A percentile compares a stretch with the other conserved stretches of the same genome.
These are phyloP conservation scores for Bacillus rossius DNA, from an alignment of 1,140 invertebrate species.

Conservation along the genomic window DNA sequence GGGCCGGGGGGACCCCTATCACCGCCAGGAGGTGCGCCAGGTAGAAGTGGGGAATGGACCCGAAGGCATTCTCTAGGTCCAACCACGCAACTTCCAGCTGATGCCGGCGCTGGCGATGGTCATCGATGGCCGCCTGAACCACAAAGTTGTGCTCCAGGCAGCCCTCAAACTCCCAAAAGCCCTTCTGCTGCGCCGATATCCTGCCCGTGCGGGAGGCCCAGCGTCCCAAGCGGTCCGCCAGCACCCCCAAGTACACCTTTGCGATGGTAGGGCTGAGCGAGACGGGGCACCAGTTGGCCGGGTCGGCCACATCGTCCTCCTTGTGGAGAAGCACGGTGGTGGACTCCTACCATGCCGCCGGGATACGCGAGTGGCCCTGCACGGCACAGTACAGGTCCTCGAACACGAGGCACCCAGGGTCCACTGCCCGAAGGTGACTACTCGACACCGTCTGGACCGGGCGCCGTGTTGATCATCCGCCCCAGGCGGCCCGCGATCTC, in stretches of 20 bases:
- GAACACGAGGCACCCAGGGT: not conserved
- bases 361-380: not conserved
- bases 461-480: slow-evolving; percentile 4
- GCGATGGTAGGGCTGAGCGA: slow-evolving; percentile 8
- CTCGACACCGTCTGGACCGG: not conserved
- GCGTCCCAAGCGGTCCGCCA: not conserved
- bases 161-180: slow-evolving; percentile 21
- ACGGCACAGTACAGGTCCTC: not conserved
- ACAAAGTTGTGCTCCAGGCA: slow-evolving; percentile 23
- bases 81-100: slow-evolving; percentile 9
- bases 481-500: too few species aligned
- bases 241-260: slow-evolving; percentile 12
- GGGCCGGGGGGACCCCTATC: not conserved
- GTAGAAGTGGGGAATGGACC: slow-evolving; percentile 6
- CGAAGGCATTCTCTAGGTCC: too few species aligned
- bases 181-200: slow-evolving; percentile 17
- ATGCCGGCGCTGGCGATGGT: not conserved
- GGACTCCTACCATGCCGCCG: slow-evolving; percentile 17
- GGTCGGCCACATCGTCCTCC: slow-evolving; percentile 2
- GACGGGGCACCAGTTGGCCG: slow-evolving; percentile 19
- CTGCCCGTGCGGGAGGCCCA: slow-evolving; percentile 1
- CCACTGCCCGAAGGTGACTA: not conserved
- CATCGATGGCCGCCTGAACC: slow-evolving; percentile 1
- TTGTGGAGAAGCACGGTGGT: slow-evolving; percentile 16
- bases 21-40: not conserved